A percentile compares a stretch with the other conserved stretches of the same genome.
These are phyloP conservation scores for Meloidogyne floridensis DNA, from an alignment of 1,140 invertebrate species.

Conservation along the genomic window DNA sequence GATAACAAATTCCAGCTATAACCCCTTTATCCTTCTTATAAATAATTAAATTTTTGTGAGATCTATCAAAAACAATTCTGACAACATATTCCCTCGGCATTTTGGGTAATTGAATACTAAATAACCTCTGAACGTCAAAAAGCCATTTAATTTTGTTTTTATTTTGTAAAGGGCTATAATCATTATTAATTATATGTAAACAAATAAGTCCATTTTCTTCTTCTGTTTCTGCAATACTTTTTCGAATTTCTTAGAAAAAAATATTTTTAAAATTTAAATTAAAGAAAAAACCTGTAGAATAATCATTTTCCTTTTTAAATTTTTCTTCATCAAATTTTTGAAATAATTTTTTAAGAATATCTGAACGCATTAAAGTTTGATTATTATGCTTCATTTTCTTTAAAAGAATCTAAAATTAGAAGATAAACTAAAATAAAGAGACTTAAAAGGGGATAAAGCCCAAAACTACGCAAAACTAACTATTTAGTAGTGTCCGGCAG, in stretches of 20 bases:
- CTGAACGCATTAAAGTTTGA: background rate
- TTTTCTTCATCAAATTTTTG: background rate
- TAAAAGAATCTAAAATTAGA: no score
- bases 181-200: conserved; percentile 45
- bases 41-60: conserved; percentile 67
- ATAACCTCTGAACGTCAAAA: conserved; percentile 82
- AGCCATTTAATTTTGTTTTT: conserved; percentile 74
- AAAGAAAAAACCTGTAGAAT: conserved; percentile 7
- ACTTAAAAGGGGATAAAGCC: no score
- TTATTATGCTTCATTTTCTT: no score
- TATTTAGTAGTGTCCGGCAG: no score
- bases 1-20: conserved; percentile 96
- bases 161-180: conserved; percentile 29
- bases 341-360: background rate
- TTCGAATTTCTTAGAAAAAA: conserved; percentile 26
- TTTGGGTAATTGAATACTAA: conserved; percentile 88
- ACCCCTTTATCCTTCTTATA: conserved; percentile 69
- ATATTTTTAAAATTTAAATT: background rate
- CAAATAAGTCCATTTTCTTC: conserved; percentile 44
- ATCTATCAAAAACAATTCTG: conserved; percentile 93
- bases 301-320: background rate
- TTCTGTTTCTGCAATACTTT: conserved; percentile 41
- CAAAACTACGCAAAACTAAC: no score
- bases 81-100: conserved; percentile 99
- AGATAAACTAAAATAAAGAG: no score